Evolutionary conservation across 2,888 invertebrate genomes (phyloP), one percentile per base, ranked within the genome.

Genomic region (Cephus runcator): DNA sequence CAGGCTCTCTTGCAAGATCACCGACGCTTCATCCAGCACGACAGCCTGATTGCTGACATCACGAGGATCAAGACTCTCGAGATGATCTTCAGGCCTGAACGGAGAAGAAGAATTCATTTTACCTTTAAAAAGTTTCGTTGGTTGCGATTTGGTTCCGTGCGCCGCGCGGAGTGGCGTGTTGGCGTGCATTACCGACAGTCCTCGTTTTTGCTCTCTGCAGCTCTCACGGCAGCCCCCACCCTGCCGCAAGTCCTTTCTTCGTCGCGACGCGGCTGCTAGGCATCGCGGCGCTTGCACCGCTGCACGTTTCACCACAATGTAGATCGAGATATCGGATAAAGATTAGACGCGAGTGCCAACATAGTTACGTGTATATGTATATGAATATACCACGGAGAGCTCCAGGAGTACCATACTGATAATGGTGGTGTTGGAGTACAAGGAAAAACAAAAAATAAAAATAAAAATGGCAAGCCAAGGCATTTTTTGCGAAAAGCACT

Each of bases 301-400:
- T 80, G 81, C 81, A 83, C 82, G 82, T 83, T 84, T 83, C 82
- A 81, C 80, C 82, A 81, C 84, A 81, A 79, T 81, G 79, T 81
- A 79, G 75, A 85, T 83, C 85, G 79, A 83, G 86, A 86, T 88
- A 87, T 88, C 86, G 86, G 84, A 85, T 86, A 85, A 85, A 87
- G 87, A 87, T 88, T 87, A 86, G 84, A 77, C 68, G 69, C 73
- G 69, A 75, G 73, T 74, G 56, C 79, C 76, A 69, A n/a, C 73
- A 40, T 36, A 56, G 56, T 15, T 40, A 40, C 35, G 36, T 36
- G 36, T 56, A 23, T 56, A 9, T 23, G 2, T 56, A 56, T 56
- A 56, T 23, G 23, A 56, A 56, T 56, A 56, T 23, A 56, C 56
- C 56, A 23, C 34, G 23, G 56, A 23, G 23, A 56, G 56, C 56